Evolutionary conservation across 2,888 invertebrate genomes (phyloP), one percentile per base, ranked within the genome.

Genomic region (Cenopis cana): DNA sequence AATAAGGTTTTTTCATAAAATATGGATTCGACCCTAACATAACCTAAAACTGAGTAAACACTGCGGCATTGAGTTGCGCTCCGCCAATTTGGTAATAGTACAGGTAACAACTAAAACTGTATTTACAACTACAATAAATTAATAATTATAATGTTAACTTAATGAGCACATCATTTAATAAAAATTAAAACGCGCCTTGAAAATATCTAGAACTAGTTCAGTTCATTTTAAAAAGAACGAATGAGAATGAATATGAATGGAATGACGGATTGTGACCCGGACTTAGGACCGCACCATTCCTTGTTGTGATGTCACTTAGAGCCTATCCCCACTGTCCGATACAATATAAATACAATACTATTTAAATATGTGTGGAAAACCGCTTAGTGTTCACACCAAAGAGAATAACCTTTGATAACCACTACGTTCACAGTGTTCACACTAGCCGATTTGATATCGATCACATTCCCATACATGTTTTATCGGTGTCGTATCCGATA

Each of bases 11-110:
- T 82, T 78, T 78, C 77, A 81, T 78, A 76, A 85, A 86, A 86
- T 87, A 87, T 82, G 85, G 81, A 82, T 78, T 82, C 81, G 84
- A 84, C 80, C 78, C 81, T 87, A 88, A 91, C 93, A 93, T 93
- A 93, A 93, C 93, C 93, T 93, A 84, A 74, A 88, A 78, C 78
- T 76, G 76, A 75, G 79, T 82, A 83, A 85, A 83, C 82, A 83
- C 82, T 77, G 46, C 69, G 69, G 54, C 68, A 71, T 50, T 55
- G 46, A 68, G 24, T 41, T 33, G 10, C 61, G 14, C 67, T 36
- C 71, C 69, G 41, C 62, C 41, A 62, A 73, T 74, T 62, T 68
- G 55, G 38, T 66, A 60, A 50, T 68, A 68, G 24, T 62, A 68
- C 11, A 64, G 56, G 24, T 56, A 71, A 57, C 69, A 41, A 56